Base-by-base conservation (phyloP, 92 coral and sea anemone genomes). In the Parazoanthus darwini region DNA sequence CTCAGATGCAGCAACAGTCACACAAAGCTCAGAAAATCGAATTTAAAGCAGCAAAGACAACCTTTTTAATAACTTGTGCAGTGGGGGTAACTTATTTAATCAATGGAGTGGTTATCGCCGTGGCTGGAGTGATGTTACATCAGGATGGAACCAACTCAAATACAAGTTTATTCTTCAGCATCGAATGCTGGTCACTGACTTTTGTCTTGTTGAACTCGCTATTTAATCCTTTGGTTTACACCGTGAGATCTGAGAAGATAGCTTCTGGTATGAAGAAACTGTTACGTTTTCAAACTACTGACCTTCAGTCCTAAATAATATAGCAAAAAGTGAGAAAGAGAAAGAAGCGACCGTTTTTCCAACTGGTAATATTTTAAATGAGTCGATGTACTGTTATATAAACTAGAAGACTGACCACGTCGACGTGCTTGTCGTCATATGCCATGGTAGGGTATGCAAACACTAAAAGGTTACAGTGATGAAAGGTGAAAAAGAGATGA, bases 41-140 rank as follows among this genome's bases (percentile, higher is more conserved):
- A 22, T 65, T 82, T 48, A 82, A 82, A 82, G 86, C 86, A 3
- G 86, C 86, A 22, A 82, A 82, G 33, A 82, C 76, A 23, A 82
- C 86, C 8, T 82, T 82, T 25, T 29, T 65, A 22, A 42, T 82
- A 20, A 56, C 75, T 0, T 66, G 75, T 38, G 35, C 76, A 8
- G 76, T 82, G 2, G 75, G 56, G 22, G 22, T 67, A 22, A 63
- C 56, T 42, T n/a, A 66, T 25, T 23, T 82, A 7, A 9, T 82
- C 36, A 82, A 82, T 6, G 75, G 56, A 2, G 75, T 82, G 2
- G 86, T 48, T 20, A 63, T 29, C 33, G 54, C 37, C 7, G 74
- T 36, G 29, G 42, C 56, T 8, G 76, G 75, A 15, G 42, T 29
- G 22, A 1, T 42, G 20, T 66, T 63, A 16, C 56, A 15, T 14